phyloP scores from a whole-genome alignment of 2,888 invertebrate species.

The Plutella xylostella region DNA sequence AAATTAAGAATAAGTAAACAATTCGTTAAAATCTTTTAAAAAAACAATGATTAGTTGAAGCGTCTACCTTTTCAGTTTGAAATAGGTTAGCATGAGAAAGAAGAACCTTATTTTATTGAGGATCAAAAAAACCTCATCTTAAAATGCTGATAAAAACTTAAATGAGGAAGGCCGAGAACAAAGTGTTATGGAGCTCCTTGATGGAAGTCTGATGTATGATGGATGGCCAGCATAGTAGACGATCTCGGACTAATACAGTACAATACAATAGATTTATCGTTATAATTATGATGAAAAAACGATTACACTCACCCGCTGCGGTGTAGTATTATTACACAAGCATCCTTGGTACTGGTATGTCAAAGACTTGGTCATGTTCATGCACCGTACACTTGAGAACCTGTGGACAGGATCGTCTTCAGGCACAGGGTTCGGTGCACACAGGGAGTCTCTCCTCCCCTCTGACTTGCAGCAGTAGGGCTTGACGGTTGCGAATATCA shows the following conservation, averaged over 20 bases:
- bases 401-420: constrained; percentile 16
- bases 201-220: too few relatives aligned
- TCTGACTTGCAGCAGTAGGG: constrained; percentile 3
- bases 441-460: background rate
- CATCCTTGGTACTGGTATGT: constrained; percentile 35
- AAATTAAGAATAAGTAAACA: background rate
- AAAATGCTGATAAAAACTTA: background rate
- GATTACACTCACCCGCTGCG: constrained; percentile 27
- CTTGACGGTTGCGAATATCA: background rate
- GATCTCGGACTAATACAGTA: too few relatives aligned
- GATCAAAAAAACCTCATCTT: background rate
- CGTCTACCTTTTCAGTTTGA: background rate
- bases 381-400: constrained; percentile 29
- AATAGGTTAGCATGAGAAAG: background rate
- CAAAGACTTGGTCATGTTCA: constrained; percentile 35
- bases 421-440: constrained; percentile 1
- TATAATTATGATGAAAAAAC: background rate
- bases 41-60: background rate
- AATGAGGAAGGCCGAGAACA: background rate
- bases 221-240: too few relatives aligned
- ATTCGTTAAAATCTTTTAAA: background rate
- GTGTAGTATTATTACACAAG: constrained; percentile 24
- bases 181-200: too few relatives aligned
- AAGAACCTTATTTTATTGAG: background rate
- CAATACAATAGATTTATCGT: too few relatives aligned